These are phyloP conservation scores for Scaptodrosophila lebanonensis DNA, from an alignment of 1,140 invertebrate genomes.

Conservation along the genomic window DNA sequence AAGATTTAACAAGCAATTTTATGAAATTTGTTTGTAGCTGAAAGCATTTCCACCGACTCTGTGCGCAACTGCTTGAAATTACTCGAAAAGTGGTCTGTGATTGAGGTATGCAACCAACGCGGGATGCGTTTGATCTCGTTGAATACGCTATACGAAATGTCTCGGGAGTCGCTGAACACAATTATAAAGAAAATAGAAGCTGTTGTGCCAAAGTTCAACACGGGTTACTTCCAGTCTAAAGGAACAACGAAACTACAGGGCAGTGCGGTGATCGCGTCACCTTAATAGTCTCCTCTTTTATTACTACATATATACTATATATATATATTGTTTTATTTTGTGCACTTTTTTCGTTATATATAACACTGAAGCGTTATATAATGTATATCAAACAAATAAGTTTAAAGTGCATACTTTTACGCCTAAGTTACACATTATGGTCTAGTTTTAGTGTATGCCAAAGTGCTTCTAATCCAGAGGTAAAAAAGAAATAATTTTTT, in stretches of 20 bases:
- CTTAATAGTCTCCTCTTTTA: slow-evolving; percentile 11
- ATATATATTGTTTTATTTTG: too few species aligned
- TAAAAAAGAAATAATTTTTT: too few species aligned
- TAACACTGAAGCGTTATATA: too few species aligned
- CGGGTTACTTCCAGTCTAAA: slow-evolving; percentile 34
- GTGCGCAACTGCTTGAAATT: slow-evolving; percentile 89
- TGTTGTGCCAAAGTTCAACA: slow-evolving; percentile 61
- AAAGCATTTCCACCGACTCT: slow-evolving; percentile 88
- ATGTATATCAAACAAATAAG: too few species aligned
- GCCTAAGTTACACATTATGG: not conserved
- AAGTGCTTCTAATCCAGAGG: slow-evolving; percentile 25
- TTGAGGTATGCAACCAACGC: slow-evolving; percentile 83
- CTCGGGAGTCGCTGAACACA: slow-evolving; percentile 56
- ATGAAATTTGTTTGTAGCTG: slow-evolving; percentile 79
- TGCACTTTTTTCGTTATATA: too few species aligned
- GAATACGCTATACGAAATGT: slow-evolving; percentile 64
- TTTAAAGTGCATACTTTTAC: slow-evolving; percentile 36
- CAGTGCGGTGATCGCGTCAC: too few species aligned
- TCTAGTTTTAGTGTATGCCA: slow-evolving; percentile 30
- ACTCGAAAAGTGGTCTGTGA: slow-evolving; percentile 86
- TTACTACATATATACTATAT: too few species aligned
- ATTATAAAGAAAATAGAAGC: slow-evolving; percentile 59
- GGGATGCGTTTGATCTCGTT: slow-evolving; percentile 71
- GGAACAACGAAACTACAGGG: slow-evolving; percentile 1
- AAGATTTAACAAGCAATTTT: slow-evolving; percentile 18